Conservation (phyloP, 2,113 vertebrate genomes). For the Mustela nigripes region DNA sequence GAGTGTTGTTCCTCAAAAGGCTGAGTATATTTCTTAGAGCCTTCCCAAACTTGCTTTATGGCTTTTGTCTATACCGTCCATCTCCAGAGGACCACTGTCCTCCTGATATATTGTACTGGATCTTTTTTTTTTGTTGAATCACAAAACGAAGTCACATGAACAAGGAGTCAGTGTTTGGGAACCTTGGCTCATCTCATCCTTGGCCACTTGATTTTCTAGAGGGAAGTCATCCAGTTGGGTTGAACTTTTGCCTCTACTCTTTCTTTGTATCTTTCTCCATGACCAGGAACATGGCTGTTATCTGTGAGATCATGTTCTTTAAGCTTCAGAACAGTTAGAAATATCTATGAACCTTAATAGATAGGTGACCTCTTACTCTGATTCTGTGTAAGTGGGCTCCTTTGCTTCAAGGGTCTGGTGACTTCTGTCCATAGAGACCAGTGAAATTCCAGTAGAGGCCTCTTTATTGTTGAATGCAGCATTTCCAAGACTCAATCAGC, state of each 20-base stretch:
- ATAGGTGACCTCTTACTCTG: neutral
- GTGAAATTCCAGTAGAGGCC: neutral
- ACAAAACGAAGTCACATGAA: neutral
- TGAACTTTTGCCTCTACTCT: neutral
- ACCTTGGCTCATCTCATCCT: neutral
- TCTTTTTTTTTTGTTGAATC: neutral
- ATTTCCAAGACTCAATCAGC: neutral
- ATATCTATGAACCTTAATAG: neutral
- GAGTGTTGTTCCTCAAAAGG: neutral
- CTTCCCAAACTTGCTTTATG: neutral
- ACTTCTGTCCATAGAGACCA: neutral
- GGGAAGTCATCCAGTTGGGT: neutral
- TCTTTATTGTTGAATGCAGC: neutral
- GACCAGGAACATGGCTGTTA: neutral
- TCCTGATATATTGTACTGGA: neutral
- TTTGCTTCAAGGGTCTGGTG: neutral
- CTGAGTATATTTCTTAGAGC: neutral
- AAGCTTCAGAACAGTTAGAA: neutral
- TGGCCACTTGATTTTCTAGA: neutral
- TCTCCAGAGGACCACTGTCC: neutral
- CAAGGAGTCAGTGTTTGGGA: neutral
- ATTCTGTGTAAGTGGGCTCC: neutral
- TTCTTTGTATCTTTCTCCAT: neutral
- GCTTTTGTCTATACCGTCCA: neutral
- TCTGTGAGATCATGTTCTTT: neutral